Conservation (phyloP, 1,140 invertebrate genomes). For the Bombyx mandarina region DNA sequence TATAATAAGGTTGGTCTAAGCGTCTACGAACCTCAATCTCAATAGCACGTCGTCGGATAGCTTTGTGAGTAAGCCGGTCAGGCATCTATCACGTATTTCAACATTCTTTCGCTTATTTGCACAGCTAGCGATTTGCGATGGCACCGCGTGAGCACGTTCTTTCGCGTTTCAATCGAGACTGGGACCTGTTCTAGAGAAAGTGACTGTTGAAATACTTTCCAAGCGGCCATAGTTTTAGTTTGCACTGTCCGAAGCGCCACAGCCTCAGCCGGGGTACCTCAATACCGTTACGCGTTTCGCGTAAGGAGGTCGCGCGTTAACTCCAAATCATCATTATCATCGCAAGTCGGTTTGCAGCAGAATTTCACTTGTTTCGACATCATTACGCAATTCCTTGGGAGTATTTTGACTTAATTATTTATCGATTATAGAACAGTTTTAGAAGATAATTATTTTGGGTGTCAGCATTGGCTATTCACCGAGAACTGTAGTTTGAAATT, state of each 20-base stretch:
- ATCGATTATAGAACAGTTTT: too few species aligned
- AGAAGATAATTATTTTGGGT: too few species aligned
- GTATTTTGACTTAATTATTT: too few species aligned
- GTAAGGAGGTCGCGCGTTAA: slow-evolving; percentile 42
- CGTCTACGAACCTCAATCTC: slow-evolving; percentile 5
- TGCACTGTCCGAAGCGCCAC: slow-evolving; percentile 11
- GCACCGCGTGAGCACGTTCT: slow-evolving; percentile 15
- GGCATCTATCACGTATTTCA: slow-evolving; percentile 11
- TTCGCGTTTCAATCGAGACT: slow-evolving; percentile 23
- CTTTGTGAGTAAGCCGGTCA: slow-evolving; percentile 14
- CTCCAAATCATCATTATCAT: slow-evolving; percentile 29
- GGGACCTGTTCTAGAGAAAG: slow-evolving; percentile 61
- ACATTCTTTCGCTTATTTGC: slow-evolving; percentile 12
- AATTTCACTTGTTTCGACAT: slow-evolving; percentile 27
- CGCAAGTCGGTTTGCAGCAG: slow-evolving; percentile 19
- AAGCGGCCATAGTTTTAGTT: slow-evolving; percentile 35
- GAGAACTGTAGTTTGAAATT: too few species aligned
- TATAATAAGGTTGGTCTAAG: slow-evolving; percentile 10
- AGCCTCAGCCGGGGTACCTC: not conserved
- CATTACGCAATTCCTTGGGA: slow-evolving; percentile 7
- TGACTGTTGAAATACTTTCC: slow-evolving; percentile 61
- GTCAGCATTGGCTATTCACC: too few species aligned
- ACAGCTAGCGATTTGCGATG: slow-evolving; percentile 6
- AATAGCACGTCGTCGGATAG: slow-evolving; percentile 7
- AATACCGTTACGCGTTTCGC: slow-evolving; percentile 55